Evolutionary conservation across 2,113 vertebrate genomes (phyloP), one percentile per base, ranked within the genome.

Genomic region (Dasyornis broadbenti): DNA sequence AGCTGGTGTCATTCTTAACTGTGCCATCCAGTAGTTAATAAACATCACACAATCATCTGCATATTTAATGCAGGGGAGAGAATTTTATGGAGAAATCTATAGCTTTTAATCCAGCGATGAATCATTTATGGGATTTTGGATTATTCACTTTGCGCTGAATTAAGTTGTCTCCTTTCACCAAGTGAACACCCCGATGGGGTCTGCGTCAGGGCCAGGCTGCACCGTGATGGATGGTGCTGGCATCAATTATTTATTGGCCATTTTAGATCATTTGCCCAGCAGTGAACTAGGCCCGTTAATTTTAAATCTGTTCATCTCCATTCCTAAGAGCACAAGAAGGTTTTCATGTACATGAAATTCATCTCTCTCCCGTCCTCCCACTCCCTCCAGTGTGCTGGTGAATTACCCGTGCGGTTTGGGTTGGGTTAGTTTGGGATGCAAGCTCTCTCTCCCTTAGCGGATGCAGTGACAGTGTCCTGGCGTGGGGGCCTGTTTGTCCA

Each of bases 231-330:
- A 89, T 87, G 84, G 54, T 89, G 86, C 89, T 60, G 68, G 71
- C 30, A 94, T 97, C 35, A 97, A 97, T 98, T 97, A 97, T 97
- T 97, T 96, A 97, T 96, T 96, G 94, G 60, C 90, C 3, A 2
- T 82, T 95, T 95, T 92, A 92, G 86, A 97, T 97, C 88, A 87
- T 77, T 86, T 94, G 80, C 90, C 86, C 91, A 39, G 73, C 71
- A 94, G 69, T 86, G 60, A 97, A 89, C 81, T 88, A 64, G 97
- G 68, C 47, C 45, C 2, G 85, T 97, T 97, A 90, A 96, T 96
- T 97, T 96, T 90, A 85, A 97, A 95, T 94, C 89, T 96, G 44
- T 80, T 94, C 79, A 15, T 94, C 94, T 92, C 86, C 61, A 37
- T 77, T 79, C 71, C 72, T 61, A 93, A 49, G 78, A 81, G 86